Conservation (phyloP, 2,113 vertebrate genomes). For the Nothobranchius kuhntae region DNA sequence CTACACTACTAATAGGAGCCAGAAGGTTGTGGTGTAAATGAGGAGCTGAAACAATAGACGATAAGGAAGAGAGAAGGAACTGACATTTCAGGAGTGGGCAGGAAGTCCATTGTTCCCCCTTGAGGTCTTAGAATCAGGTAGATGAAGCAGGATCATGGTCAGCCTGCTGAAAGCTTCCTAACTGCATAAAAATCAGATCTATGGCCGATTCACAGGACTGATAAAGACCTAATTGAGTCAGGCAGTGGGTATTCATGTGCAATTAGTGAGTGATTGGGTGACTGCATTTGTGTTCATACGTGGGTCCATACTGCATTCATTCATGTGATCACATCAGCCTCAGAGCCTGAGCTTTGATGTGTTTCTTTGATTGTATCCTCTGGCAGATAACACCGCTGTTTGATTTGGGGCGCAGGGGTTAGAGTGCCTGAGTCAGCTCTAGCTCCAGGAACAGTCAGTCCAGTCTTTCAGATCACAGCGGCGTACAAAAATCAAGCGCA, state of each 20-base stretch:
- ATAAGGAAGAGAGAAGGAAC: slow-evolving; percentile 19
- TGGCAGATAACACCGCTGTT: slow-evolving; percentile 58
- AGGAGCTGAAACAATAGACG: slow-evolving; percentile 46
- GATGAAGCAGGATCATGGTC: slow-evolving; percentile 26
- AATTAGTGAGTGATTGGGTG: slow-evolving; percentile 66
- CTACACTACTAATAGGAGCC: slow-evolving; percentile 55
- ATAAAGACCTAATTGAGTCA: slow-evolving; percentile 68
- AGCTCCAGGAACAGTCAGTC: slow-evolving; percentile 53
- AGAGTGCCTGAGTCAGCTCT: slow-evolving; percentile 62
- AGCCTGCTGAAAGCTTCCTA: slow-evolving; percentile 42
- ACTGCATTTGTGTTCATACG: slow-evolving; percentile 25
- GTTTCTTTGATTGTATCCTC: slow-evolving; percentile 67
- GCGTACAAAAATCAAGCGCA: slow-evolving; percentile 33
- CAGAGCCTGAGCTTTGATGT: slow-evolving; percentile 67
- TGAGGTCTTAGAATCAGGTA: slow-evolving; percentile 27
- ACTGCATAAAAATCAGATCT: slow-evolving; percentile 45
- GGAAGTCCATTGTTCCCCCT: slow-evolving; percentile 31
- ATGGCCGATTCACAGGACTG: slow-evolving; percentile 53
- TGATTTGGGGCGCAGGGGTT: slow-evolving; percentile 59
- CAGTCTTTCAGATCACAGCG: slow-evolving; percentile 59
- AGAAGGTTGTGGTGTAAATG: slow-evolving; percentile 47
- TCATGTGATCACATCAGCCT: slow-evolving; percentile 46
- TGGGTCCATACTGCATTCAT: slow-evolving; percentile 10
- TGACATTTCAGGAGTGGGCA: slow-evolving; percentile 48
- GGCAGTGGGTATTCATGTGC: slow-evolving; percentile 61